Conservation (phyloP, 2,113 vertebrate genomes). For the Poeciliopsis retropinna region DNA sequence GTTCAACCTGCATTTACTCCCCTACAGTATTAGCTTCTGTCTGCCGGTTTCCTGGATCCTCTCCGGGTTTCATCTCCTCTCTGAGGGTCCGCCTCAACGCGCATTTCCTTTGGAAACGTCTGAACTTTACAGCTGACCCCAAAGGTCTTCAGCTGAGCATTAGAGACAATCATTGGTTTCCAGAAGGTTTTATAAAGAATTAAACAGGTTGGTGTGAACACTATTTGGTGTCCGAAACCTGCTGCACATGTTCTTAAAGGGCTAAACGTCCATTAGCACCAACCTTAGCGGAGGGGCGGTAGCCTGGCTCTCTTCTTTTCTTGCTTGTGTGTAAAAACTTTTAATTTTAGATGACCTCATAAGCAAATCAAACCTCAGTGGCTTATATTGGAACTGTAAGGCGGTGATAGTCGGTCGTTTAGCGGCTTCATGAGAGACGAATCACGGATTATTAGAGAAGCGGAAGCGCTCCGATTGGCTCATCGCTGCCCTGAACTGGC, state of each 20-base stretch:
- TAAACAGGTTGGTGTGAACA: conserved; percentile 17
- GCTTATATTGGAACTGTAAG: conserved; percentile 57
- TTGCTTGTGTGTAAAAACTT: conserved; percentile 21
- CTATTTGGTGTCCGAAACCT: conserved; percentile 26
- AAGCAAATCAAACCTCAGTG: conserved; percentile 74
- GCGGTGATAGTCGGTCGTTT: conserved; percentile 8
- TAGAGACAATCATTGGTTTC: conserved; percentile 59
- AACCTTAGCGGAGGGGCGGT: not conserved
- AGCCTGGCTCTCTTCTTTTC: conserved; percentile 16
- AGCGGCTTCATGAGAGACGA: not conserved
- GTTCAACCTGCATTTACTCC: not conserved
- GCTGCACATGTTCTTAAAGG: conserved; percentile 41
- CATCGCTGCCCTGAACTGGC: conserved; percentile 44
- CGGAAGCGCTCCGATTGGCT: conserved; percentile 19
- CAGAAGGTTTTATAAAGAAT: not conserved
- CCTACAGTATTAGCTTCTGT: conserved; percentile 39
- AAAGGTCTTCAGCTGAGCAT: conserved; percentile 7
- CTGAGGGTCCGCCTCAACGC: not conserved
- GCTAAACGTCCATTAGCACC: conserved; percentile 14
- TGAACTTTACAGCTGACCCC: not conserved
- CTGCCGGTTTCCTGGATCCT: conserved; percentile 5
- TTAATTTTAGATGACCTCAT: conserved; percentile 71
- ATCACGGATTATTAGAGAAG: conserved; percentile 9
- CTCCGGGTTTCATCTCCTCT: not conserved
- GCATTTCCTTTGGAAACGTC: not conserved